phyloP scores from a whole-genome alignment of 1,140 invertebrate species.

The Sitophilus oryzae region DNA sequence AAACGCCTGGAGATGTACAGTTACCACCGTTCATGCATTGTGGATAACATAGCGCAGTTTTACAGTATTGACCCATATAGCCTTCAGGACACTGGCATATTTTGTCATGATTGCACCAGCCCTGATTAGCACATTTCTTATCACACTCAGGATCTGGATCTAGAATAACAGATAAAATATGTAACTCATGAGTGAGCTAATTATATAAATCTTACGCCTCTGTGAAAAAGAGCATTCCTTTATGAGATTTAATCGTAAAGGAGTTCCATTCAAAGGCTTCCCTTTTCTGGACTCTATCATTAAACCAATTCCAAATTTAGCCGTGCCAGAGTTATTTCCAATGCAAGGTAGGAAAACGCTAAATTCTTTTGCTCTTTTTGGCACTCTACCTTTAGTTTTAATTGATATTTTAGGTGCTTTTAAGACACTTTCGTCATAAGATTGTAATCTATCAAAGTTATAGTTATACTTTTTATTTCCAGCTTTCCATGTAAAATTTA shows the following conservation, averaged over 20 bases:
- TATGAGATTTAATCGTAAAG: constrained; percentile 78
- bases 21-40: constrained; percentile 88
- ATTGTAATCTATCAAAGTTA: constrained; percentile 78
- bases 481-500: constrained; percentile 90
- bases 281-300: constrained; percentile 74
- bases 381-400: constrained; percentile 74
- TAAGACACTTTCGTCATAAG: constrained; percentile 75
- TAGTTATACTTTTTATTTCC: constrained; percentile 81
- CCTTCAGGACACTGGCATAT: constrained; percentile 83
- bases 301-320: constrained; percentile 81
- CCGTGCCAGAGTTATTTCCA: constrained; percentile 82
- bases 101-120: constrained; percentile 72
- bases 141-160: constrained; percentile 83
- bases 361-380: constrained; percentile 82
- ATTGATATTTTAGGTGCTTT: constrained; percentile 83
- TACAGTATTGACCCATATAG: constrained; percentile 83
- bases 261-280: constrained; percentile 77
- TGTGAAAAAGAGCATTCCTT: constrained; percentile 81
- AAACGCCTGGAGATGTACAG: constrained; percentile 80
- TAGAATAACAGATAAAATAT: constrained; percentile 40
- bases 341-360: constrained; percentile 86
- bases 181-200: background rate
- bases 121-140: constrained; percentile 76
- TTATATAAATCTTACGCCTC: constrained; percentile 65
- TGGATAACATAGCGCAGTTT: constrained; percentile 84